These are phyloP conservation scores for Agonopterix heracliana DNA, from an alignment of 2,888 invertebrate species.

Conservation along the genomic window DNA sequence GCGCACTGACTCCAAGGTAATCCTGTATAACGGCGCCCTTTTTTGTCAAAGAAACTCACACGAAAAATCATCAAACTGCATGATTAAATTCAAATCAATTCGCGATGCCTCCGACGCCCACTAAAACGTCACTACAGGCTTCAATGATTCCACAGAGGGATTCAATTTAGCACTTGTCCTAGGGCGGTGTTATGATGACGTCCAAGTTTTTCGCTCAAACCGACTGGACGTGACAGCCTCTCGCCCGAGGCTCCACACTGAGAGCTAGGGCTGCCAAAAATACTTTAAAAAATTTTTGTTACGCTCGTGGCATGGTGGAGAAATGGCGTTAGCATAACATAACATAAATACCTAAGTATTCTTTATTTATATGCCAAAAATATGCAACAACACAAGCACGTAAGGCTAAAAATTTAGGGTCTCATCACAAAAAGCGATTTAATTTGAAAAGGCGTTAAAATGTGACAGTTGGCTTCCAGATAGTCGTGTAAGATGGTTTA, in stretches of 20 bases:
- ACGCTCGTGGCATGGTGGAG: not conserved
- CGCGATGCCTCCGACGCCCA: no score
- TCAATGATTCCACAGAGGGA: constrained; percentile 8
- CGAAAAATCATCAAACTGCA: not conserved
- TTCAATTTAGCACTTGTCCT: constrained; percentile 39
- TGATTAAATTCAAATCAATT: not conserved
- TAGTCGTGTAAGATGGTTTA: no score
- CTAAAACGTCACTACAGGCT: not conserved
- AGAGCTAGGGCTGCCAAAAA: constrained; percentile 32
- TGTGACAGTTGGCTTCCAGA: no score
- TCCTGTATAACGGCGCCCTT: no score
- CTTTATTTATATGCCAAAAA: no score
- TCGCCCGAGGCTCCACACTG: constrained; percentile 19
- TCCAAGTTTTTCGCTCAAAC: constrained; percentile 47
- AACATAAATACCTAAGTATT: no score
- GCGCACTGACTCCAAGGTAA: no score
- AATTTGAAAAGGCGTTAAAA: no score
- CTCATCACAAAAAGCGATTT: no score
- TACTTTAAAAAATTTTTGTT: not conserved
- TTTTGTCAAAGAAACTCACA: not conserved
- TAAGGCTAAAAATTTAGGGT: no score
- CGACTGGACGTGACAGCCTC: constrained; percentile 53
- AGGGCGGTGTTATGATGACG: constrained; percentile 26
- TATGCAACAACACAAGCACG: no score
- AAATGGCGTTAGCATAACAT: no score